Conservation (phyloP, 2,113 vertebrate genomes). For the Elaphurus davidianus region DNA sequence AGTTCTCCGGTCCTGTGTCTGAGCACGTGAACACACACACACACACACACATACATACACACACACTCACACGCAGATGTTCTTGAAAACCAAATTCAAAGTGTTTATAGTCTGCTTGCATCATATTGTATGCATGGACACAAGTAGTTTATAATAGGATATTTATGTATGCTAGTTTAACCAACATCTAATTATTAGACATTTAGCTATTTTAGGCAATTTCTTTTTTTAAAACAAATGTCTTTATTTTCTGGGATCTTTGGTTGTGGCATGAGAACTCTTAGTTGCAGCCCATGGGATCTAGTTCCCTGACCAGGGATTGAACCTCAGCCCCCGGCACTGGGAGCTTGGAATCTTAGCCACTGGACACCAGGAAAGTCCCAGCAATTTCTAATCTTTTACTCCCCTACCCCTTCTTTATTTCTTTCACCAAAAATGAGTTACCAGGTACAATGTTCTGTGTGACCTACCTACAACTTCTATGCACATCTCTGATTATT, state of each 20-base stretch:
- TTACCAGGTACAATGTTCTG: not conserved
- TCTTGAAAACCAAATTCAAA: not conserved
- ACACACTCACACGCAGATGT: not conserved
- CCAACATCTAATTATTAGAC: not conserved
- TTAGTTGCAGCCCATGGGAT: not conserved
- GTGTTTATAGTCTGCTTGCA: not conserved
- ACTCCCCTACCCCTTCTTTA: not conserved
- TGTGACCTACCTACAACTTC: not conserved
- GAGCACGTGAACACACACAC: not conserved
- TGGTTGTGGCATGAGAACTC: not conserved
- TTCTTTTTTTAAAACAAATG: not conserved
- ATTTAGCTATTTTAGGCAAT: not conserved
- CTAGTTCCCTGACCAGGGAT: not conserved
- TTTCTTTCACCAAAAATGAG: not conserved
- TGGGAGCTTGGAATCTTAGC: not conserved
- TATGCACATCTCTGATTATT: not conserved
- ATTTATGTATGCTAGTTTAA: not conserved
- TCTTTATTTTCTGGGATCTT: not conserved
- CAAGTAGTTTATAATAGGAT: not conserved
- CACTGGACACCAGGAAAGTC: not conserved
- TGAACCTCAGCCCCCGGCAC: not conserved
- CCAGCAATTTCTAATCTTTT: not conserved
- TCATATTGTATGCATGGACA: rapidly evolving
- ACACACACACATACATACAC: not conserved
- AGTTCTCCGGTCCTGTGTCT: not conserved